Conservation (phyloP, 2,797 vertebrate species). For the Triplophysa bombifrons region DNA sequence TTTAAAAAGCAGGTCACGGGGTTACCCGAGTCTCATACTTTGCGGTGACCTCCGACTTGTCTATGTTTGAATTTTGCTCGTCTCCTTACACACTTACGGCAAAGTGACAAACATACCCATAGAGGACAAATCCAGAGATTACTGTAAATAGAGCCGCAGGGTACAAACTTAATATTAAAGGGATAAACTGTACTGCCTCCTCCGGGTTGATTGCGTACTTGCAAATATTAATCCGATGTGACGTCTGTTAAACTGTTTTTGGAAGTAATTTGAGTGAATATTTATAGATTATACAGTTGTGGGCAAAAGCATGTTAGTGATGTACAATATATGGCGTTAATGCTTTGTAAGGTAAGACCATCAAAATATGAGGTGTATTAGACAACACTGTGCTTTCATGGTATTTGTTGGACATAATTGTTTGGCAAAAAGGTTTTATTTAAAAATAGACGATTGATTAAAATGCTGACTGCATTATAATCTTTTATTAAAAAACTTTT, state of each 20-base stretch:
- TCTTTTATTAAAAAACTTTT: too few relatives aligned
- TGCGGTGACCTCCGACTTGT: constrained; percentile 44
- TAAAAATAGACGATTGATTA: too few relatives aligned
- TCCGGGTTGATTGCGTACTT: constrained; percentile 56
- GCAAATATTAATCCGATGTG: neutral
- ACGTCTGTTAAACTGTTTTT: neutral
- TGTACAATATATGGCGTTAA: too few relatives aligned
- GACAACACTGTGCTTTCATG: too few relatives aligned
- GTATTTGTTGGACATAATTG: too few relatives aligned
- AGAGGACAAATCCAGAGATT: constrained; percentile 46
- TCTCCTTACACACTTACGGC: constrained; percentile 26
- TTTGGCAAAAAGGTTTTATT: too few relatives aligned
- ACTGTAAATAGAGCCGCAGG: constrained; percentile 35
- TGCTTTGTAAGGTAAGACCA: too few relatives aligned
- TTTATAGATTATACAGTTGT: neutral
- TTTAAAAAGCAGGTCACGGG: constrained; percentile 24
- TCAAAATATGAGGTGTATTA: too few relatives aligned
- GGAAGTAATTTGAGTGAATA: neutral
- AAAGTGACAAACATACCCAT: constrained; percentile 32
- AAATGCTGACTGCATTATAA: too few relatives aligned
- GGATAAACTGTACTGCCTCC: constrained; percentile 59
- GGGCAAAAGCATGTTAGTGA: neutral
- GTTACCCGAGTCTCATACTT: constrained; percentile 3
- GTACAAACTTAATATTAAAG: constrained; percentile 5
- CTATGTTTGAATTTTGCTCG: constrained; percentile 41